Evolutionary conservation across 2,888 invertebrate species (phyloP).

Genomic region (Drosophila subsilvestris): DNA sequence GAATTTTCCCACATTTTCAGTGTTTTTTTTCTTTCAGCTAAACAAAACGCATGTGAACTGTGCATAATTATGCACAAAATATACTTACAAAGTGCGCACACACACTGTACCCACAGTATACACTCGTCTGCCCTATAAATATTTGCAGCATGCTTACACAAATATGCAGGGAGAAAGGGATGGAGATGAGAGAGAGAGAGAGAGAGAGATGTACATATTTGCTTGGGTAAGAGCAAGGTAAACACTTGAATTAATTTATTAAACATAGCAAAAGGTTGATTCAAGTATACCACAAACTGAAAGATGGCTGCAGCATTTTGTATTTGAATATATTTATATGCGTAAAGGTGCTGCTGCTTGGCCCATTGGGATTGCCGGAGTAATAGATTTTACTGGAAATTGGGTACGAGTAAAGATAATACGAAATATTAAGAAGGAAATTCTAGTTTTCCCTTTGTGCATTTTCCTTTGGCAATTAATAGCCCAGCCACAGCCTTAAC

Average conservation of each 20-base stretch:
- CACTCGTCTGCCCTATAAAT: conserved; percentile 40
- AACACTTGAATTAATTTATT: conserved; percentile 45
- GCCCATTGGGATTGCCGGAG: background rate
- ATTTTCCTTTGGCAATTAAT: conserved; percentile 21
- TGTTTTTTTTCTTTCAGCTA: conserved; percentile 51
- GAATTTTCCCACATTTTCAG: conserved; percentile 48
- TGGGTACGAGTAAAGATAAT: background rate
- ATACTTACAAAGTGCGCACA: conserved; percentile 10
- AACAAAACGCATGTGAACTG: conserved; percentile 63
- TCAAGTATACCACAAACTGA: background rate
- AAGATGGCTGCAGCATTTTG: background rate
- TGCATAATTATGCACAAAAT: conserved; percentile 71
- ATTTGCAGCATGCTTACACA: conserved; percentile 36
- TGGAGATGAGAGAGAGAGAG: background rate
- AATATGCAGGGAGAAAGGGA: background rate
- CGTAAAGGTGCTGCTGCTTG: background rate
- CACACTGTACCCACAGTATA: conserved; percentile 7
- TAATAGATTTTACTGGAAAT: background rate
- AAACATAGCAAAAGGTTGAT: background rate
- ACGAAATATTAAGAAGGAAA: background rate
- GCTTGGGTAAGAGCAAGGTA: conserved; percentile 52
- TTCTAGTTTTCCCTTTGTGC: background rate
- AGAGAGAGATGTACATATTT: conserved; percentile 36
- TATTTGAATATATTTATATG: background rate
- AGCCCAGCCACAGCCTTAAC: conserved; percentile 48